Evolutionary conservation across 2,113 vertebrate genomes (phyloP).

Genomic region (Oreochromis tanganicae): DNA sequence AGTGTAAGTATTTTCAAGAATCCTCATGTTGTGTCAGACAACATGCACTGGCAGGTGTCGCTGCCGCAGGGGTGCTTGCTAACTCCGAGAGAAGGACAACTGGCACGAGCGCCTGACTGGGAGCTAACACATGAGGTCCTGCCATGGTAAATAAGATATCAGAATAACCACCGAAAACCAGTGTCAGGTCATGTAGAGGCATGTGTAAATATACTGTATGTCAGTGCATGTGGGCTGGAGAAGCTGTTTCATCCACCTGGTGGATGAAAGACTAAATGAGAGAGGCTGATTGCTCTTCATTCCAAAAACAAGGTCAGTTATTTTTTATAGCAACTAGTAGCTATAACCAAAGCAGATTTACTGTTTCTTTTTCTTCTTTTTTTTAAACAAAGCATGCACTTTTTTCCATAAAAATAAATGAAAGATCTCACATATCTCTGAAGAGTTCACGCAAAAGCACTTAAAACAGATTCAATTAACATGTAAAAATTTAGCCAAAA

Average conservation of each 20-base stretch:
- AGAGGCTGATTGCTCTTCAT: not conserved
- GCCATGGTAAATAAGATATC: slow-evolving; percentile 65
- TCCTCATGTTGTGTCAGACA: slow-evolving; percentile 31
- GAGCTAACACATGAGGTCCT: slow-evolving; percentile 60
- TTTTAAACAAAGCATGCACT: not conserved
- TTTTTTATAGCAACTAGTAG: not conserved
- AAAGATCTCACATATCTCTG: not conserved
- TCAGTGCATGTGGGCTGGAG: not conserved
- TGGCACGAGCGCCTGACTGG: slow-evolving; percentile 48
- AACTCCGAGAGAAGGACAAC: slow-evolving; percentile 54
- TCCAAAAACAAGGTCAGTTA: not conserved
- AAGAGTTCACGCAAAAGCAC: not conserved
- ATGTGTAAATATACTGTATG: not conserved
- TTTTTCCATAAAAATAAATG: not conserved
- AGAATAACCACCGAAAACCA: slow-evolving; percentile 12
- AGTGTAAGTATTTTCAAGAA: slow-evolving; percentile 5
- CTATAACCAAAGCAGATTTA: not conserved
- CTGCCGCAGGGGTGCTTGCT: slow-evolving; percentile 45
- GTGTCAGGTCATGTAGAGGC: slow-evolving; percentile 2
- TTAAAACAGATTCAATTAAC: not conserved
- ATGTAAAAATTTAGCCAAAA: not conserved
- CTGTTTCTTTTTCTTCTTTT: rapidly evolving
- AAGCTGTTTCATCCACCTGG: not conserved
- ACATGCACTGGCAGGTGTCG: slow-evolving; percentile 59
- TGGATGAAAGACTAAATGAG: not conserved